These are phyloP conservation scores for Pseudochirops cupreus DNA, from an alignment of 2,797 vertebrate genomes.

Conservation along the genomic window DNA sequence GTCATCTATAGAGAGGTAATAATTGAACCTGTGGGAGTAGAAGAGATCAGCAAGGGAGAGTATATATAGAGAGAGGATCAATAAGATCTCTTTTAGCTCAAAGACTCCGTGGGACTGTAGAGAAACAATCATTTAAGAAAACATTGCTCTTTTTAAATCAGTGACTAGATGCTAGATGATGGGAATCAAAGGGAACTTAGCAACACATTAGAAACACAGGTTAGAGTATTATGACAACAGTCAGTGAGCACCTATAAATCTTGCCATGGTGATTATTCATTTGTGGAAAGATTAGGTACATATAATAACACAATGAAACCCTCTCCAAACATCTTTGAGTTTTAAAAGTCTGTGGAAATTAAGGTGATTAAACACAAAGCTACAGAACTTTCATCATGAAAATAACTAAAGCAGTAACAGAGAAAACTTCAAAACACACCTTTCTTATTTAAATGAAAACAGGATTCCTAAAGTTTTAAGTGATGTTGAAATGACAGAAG, in stretches of 20 bases:
- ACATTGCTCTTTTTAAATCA: not conserved
- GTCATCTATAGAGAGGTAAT: not conserved
- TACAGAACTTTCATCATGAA: slow-evolving; percentile 28
- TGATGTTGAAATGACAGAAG: not conserved
- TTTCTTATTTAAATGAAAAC: slow-evolving; percentile 24
- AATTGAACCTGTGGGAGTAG: not conserved
- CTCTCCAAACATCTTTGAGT: slow-evolving; percentile 4
- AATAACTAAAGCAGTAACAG: slow-evolving; percentile 11
- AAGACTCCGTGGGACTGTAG: not conserved
- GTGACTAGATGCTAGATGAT: not conserved
- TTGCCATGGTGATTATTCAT: slow-evolving; percentile 1
- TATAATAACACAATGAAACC: slow-evolving; percentile 4
- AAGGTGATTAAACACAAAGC: slow-evolving; percentile 19
- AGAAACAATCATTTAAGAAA: not conserved
- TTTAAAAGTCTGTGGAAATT: slow-evolving; percentile 22
- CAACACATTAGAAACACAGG: not conserved
- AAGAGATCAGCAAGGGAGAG: not conserved
- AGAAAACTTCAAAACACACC: slow-evolving; percentile 35
- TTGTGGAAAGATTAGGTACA: not conserved
- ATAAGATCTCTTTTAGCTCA: not conserved
- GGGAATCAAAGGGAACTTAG: not conserved
- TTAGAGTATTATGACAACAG: not conserved
- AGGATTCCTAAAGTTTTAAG: slow-evolving; percentile 3
- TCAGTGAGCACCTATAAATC: not conserved
- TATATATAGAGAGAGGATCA: not conserved